A percentile compares a stretch with the other conserved stretches of the same genome.
These are phyloP conservation scores for Drosophila birchii DNA, from an alignment of 2,888 invertebrate species.

Conservation along the genomic window DNA sequence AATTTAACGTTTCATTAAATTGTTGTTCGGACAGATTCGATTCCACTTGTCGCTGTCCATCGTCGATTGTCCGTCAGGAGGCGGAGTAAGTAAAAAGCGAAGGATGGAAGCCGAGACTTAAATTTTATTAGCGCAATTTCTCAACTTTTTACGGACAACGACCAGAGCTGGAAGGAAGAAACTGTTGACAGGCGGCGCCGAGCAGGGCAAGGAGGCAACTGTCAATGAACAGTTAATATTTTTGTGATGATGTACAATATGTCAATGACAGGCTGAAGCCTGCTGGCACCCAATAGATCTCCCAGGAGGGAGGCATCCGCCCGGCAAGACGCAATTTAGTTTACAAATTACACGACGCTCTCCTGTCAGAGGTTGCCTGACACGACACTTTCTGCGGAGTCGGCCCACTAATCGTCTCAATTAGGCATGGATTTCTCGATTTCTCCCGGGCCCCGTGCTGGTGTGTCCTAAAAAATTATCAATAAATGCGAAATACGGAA, in stretches of 20 bases:
- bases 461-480: conserved; percentile 66
- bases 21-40: conserved; percentile 40
- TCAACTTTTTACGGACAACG: conserved; percentile 46
- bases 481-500: conserved; percentile 51
- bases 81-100: conserved; percentile 31
- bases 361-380: conserved; percentile 61
- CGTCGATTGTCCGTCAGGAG: conserved; percentile 16
- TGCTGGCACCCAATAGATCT: conserved; percentile 10
- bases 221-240: conserved; percentile 80
- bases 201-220: conserved; percentile 31
- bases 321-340: conserved; percentile 54
- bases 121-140: conserved; percentile 63
- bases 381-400: conserved; percentile 49
- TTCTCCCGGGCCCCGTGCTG: not conserved
- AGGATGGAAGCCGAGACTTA: conserved; percentile 40
- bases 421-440: conserved; percentile 77
- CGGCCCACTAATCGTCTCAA: conserved; percentile 75
- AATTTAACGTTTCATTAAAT: conserved; percentile 48
- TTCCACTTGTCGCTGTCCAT: conserved; percentile 40
- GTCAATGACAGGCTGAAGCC: conserved; percentile 73
- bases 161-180: conserved; percentile 35
- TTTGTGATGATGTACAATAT: conserved; percentile 81
- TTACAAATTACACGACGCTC: conserved; percentile 64
- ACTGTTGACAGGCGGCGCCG: conserved; percentile 48
- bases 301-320: conserved; percentile 6